Evolutionary conservation across 2,888 invertebrate species (phyloP).

Genomic region (Caenorhabditis sinica): DNA sequence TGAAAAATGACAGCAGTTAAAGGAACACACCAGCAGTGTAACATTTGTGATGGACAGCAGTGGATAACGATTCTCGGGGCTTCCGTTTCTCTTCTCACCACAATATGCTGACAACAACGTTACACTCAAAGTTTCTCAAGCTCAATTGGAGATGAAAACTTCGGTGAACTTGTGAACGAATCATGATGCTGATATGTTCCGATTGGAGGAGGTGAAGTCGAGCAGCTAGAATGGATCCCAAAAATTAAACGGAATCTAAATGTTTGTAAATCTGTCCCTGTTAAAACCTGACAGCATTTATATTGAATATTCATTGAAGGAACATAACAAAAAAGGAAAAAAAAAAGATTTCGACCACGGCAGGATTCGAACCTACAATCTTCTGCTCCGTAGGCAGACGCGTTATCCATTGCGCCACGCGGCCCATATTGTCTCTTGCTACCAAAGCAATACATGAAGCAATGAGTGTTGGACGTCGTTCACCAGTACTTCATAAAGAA

Average conservation of each 20-base stretch:
- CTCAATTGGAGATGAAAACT: not conserved
- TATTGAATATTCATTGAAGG: no score
- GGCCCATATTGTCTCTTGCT: constrained; percentile 42
- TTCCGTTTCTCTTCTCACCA: constrained; percentile 23
- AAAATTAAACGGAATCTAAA: no score
- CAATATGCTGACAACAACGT: not conserved
- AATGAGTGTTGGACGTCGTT: no score
- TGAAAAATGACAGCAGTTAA: constrained; percentile 36
- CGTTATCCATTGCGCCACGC: constrained; percentile 81
- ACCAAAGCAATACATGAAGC: not conserved
- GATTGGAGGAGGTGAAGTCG: no score
- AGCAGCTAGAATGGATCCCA: no score
- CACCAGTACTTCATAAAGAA: no score
- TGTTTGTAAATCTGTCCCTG: no score
- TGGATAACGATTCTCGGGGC: constrained; percentile 41
- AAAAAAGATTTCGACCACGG: constrained; percentile 70
- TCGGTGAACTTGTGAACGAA: not conserved
- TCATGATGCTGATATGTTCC: no score
- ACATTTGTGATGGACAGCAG: constrained; percentile 32
- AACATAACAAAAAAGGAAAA: no score
- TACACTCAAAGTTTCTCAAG: not conserved
- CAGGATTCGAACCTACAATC: constrained; percentile 84
- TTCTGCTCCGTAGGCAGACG: constrained; percentile 84
- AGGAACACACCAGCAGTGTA: constrained; percentile 21
- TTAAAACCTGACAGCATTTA: no score